Evolutionary conservation across 2,888 invertebrate genomes (phyloP), one percentile per base, ranked within the genome.

Genomic region (Ornithoptera alexandrae): DNA sequence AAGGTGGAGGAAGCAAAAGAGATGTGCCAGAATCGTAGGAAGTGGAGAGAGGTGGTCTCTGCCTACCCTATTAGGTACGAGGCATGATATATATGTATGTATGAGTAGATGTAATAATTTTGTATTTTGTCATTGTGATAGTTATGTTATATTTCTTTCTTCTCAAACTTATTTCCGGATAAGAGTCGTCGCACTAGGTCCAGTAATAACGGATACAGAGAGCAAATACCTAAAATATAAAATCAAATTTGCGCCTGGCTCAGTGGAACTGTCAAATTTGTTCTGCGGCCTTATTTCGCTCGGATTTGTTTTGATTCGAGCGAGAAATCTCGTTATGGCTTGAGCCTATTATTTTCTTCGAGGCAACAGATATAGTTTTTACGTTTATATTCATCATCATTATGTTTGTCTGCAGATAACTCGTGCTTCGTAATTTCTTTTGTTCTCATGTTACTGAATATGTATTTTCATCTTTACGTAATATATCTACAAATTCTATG

Each of bases 251-350:
- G 66, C 30, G 20, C 63, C 63, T 39, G 63, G 67, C 59, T 70
- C 67, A 70, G 63, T 60, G 70, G 36, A n/a, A 65, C 46, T 67
- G 64, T 71, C 64, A 71, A 62, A 70, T 67, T 70, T 24, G 70
- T 39, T 64, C 57, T 64, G 42, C 58, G 66, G 72, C 68, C 69
- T 72, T 61, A 73, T 75, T 71, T 67, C 67, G 68, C 62, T 71
- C 30, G 74, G 74, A 74, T 75, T 74, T 74, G 73, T 68, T 71
- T 72, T 71, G 70, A 71, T 67, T 70, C 68, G 69, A 67, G 62
- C 65, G 69, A 71, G 68, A 73, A 73, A 74, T 75, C 74, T 73
- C 72, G 71, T 75, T 74, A 73, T 71, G 65, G 62, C 61, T 68
- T 69, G 66, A 68, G 71, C 58, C 64, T 70, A 68, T 70, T 71